phyloP scores from a whole-genome alignment of 2,113 vertebrate species.

The Hydrochoerus hydrochaeris region DNA sequence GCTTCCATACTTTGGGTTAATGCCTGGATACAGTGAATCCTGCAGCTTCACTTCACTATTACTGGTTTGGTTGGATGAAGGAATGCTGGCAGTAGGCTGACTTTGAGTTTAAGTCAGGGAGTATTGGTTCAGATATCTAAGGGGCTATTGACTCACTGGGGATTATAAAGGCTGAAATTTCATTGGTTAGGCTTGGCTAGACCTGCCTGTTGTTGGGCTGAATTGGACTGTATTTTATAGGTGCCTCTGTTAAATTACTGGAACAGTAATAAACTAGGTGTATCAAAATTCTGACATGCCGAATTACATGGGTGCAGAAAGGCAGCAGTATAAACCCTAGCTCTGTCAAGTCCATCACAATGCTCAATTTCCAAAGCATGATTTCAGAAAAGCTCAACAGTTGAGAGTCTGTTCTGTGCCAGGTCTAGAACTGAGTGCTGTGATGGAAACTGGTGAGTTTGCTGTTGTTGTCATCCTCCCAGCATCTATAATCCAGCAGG shows the following conservation, averaged over 20 bases:
- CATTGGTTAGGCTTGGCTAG: conserved; percentile 59
- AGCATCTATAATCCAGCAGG: neutral
- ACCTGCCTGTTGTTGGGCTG: neutral
- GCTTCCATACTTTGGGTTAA: neutral
- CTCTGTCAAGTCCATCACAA: neutral
- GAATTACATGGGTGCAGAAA: conserved; percentile 37
- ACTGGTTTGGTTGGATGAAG: conserved; percentile 20
- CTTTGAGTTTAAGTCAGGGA: conserved; percentile 54
- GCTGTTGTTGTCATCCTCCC: neutral
- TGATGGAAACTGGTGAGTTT: neutral
- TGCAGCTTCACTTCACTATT: neutral
- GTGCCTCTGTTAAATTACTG: conserved; percentile 11
- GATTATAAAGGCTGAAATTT: conserved; percentile 50
- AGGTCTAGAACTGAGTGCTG: neutral
- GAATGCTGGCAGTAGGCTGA: neutral
- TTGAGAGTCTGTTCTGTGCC: neutral
- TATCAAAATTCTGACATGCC: conserved; percentile 63
- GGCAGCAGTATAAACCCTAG: neutral
- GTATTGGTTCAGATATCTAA: conserved; percentile 35
- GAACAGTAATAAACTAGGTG: conserved; percentile 66
- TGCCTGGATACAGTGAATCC: neutral
- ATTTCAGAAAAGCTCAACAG: neutral
- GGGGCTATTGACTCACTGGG: conserved; percentile 53
- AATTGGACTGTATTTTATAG: conserved; percentile 46
- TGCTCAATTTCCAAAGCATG: neutral